These are phyloP conservation scores for Sarcophaga rosellei DNA, from an alignment of 2,888 invertebrate species.

Conservation along the genomic window DNA sequence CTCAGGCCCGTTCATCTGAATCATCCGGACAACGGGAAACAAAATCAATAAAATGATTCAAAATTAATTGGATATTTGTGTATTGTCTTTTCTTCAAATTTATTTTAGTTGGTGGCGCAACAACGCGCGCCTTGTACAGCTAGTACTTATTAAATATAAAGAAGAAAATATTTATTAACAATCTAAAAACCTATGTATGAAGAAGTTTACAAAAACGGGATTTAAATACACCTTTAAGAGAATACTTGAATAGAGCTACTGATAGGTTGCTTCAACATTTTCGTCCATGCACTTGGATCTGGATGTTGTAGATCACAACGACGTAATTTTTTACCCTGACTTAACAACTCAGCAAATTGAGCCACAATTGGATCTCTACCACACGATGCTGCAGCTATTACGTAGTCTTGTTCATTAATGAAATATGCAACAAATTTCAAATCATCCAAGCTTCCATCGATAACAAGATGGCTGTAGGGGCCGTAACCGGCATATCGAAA, in stretches of 20 bases:
- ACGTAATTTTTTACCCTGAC: conserved; percentile 85
- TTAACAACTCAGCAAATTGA: conserved; percentile 90
- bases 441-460: conserved; percentile 89
- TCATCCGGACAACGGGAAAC: no score
- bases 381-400: conserved; percentile 89
- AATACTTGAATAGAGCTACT: neutral
- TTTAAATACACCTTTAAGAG: no score
- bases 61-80: no score
- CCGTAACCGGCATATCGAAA: conserved; percentile 93
- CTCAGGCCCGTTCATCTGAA: no score
- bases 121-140: no score
- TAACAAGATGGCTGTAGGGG: conserved; percentile 80
- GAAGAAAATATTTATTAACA: no score
- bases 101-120: no score
- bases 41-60: no score
- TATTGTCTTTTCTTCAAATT: no score
- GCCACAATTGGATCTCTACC: conserved; percentile 94
- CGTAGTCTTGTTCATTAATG: conserved; percentile 86
- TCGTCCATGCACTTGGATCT: conserved; percentile 85
- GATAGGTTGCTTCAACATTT: conserved; percentile 77
- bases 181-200: no score
- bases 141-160: no score
- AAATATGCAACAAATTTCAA: conserved; percentile 91
- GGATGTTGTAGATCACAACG: conserved; percentile 84
- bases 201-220: no score